Conservation (phyloP, 2,797 vertebrate species). For the Malurus leucopterus region DNA sequence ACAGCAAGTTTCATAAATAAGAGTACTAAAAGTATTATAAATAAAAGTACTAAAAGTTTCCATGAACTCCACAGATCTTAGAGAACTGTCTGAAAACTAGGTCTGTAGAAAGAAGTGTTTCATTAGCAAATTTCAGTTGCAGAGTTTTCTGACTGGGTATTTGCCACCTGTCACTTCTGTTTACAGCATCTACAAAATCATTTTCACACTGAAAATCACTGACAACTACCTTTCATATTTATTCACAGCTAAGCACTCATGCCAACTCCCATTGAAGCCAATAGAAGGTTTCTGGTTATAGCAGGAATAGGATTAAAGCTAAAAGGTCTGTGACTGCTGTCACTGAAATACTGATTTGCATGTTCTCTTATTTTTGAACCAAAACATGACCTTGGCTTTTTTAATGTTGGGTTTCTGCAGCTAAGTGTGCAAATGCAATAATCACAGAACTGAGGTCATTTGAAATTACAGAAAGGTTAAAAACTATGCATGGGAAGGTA, state of each 20-base stretch:
- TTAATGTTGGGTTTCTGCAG: not conserved
- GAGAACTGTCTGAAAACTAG: not conserved
- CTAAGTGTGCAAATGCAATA: not conserved
- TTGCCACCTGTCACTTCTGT: conserved; percentile 16
- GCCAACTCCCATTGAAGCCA: not conserved
- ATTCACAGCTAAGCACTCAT: not conserved
- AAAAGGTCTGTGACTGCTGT: not conserved
- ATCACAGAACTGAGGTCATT: not conserved
- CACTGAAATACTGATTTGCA: not conserved
- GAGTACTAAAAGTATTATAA: not conserved
- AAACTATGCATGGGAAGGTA: not conserved
- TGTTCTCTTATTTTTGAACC: not conserved
- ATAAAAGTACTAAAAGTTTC: not conserved
- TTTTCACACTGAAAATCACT: conserved; percentile 3
- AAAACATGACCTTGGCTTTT: not conserved
- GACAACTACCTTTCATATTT: conserved; percentile 10
- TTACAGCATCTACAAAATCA: not conserved
- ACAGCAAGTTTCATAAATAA: not conserved
- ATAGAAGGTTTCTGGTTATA: not conserved
- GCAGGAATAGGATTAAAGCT: not conserved
- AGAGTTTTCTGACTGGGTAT: not conserved
- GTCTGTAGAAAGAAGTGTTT: not conserved
- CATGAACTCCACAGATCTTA: not conserved
- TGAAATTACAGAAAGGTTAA: not conserved
- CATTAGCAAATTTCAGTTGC: not conserved